Conservation (phyloP, 1,140 invertebrate species). For the Drosophila yakuba region DNA sequence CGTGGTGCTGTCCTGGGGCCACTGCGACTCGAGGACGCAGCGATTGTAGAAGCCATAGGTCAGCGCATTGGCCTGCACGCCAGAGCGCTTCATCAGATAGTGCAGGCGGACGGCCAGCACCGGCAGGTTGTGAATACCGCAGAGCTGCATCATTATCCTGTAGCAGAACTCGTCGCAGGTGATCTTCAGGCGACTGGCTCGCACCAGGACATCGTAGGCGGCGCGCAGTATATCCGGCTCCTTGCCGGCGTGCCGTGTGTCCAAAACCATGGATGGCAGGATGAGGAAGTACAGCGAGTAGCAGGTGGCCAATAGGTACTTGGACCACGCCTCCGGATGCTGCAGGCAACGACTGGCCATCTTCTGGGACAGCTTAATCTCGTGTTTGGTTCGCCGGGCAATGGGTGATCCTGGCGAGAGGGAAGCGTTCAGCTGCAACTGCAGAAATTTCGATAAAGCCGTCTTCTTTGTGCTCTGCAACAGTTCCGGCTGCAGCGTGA, state of each 20-base stretch:
- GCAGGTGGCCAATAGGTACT: slow-evolving; percentile 94
- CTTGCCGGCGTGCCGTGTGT: slow-evolving; percentile 86
- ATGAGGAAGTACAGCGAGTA: slow-evolving; percentile 99
- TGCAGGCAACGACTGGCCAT: slow-evolving; percentile 91
- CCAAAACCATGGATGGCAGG: slow-evolving; percentile 91
- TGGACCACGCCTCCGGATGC: slow-evolving; percentile 94
- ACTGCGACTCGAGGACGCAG: slow-evolving; percentile 96
- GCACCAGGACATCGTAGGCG: slow-evolving; percentile 94
- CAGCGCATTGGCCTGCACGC: slow-evolving; percentile 97
- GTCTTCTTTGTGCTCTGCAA: slow-evolving; percentile 84
- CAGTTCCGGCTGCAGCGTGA: slow-evolving; percentile 86
- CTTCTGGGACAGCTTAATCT: slow-evolving; percentile 96
- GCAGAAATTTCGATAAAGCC: slow-evolving; percentile 81
- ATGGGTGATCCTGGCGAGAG: slow-evolving; percentile 93
- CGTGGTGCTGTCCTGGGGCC: slow-evolving; percentile 95
- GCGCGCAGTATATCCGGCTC: slow-evolving; percentile 91
- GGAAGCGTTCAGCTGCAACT: slow-evolving; percentile 84
- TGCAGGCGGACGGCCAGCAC: slow-evolving; percentile 97
- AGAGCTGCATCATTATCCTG: slow-evolving; percentile 99
- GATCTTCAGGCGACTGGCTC: slow-evolving; percentile 92
- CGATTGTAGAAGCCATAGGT: slow-evolving; percentile 95
- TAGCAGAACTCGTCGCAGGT: slow-evolving; percentile 99
- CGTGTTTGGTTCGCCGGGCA: slow-evolving; percentile 96
- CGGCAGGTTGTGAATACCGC: slow-evolving; percentile 96
- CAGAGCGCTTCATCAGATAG: slow-evolving; percentile 97